Percentiles rank a stretch among this genome's conserved stretches.
Conservation (phyloP, 2,888 invertebrate species). For the Epistrophella euchroma region DNA sequence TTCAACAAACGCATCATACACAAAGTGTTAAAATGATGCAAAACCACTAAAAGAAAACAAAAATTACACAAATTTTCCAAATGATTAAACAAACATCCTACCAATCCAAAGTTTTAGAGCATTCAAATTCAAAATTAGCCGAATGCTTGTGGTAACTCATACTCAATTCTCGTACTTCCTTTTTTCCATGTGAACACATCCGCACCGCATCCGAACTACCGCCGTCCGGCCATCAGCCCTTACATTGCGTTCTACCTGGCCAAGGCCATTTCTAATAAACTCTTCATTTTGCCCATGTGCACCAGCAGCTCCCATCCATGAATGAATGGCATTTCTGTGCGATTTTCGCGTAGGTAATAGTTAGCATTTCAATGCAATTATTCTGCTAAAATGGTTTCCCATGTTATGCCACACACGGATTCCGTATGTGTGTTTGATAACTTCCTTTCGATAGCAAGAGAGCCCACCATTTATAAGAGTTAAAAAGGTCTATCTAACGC, state of each 20-base stretch:
- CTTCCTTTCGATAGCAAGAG: not conserved
- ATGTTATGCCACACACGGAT: constrained; percentile 60
- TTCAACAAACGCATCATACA: not conserved
- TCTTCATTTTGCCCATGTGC: not conserved
- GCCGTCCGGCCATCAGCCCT: too few relatives aligned
- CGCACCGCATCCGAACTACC: not conserved
- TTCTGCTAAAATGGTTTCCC: constrained; percentile 61
- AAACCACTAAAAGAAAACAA: not conserved
- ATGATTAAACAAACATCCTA: constrained; percentile 27
- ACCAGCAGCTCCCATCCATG: constrained; percentile 15
- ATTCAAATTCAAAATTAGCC: constrained; percentile 27
- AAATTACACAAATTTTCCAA: constrained; percentile 32
- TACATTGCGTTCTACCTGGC: constrained; percentile 4
- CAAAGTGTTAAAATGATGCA: not conserved
- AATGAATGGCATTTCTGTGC: constrained; percentile 28
- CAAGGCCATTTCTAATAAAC: constrained; percentile 37
- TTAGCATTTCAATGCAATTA: constrained; percentile 65
- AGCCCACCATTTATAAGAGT: constrained; percentile 9
- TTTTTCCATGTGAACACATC: not conserved
- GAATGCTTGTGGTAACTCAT: not conserved
- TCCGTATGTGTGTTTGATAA: constrained; percentile 43
- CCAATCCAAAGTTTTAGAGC: constrained; percentile 3
- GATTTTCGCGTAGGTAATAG: constrained; percentile 64
- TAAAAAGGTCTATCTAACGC: not conserved
- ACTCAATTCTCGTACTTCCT: not conserved